Percentiles rank a stretch among this genome's conserved stretches.
These are phyloP conservation scores for Panulirus ornatus DNA, from an alignment of 1,140 invertebrate genomes.

Conservation along the genomic window DNA sequence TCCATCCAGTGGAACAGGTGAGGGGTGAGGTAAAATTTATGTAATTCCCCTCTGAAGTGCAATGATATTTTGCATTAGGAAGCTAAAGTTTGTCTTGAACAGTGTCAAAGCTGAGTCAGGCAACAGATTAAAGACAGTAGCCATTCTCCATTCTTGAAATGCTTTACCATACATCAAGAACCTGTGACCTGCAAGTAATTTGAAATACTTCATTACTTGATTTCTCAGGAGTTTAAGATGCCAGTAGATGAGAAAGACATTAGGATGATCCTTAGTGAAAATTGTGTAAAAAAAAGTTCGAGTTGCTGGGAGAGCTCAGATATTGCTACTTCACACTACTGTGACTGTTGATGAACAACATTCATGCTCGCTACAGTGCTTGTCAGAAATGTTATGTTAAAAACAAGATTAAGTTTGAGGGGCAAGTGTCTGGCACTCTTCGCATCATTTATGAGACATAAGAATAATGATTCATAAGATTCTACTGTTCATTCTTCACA, in stretches of 20 bases:
- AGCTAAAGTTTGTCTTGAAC: not conserved
- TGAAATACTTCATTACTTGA: not conserved
- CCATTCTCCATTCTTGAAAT: not conserved
- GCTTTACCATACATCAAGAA: not conserved
- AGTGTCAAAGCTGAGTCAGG: not conserved
- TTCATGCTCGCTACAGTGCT: too few relatives aligned
- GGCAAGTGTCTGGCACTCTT: not conserved
- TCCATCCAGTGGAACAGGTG: not conserved
- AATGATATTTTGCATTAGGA: not conserved
- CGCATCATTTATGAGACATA: too few relatives aligned
- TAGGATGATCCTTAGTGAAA: not conserved
- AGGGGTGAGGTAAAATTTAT: not conserved
- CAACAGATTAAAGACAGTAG: not conserved
- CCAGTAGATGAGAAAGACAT: not conserved
- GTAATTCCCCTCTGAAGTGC: not conserved
- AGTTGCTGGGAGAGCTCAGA: too few relatives aligned
- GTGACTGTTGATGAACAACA: too few relatives aligned
- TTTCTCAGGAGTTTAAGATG: not conserved
- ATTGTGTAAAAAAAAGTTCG: too few relatives aligned
- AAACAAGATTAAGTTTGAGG: not conserved
- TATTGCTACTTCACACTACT: too few relatives aligned
- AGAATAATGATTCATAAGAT: too few relatives aligned
- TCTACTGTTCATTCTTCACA: too few relatives aligned
- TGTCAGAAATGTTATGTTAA: not conserved
- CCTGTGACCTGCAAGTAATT: not conserved